These are phyloP conservation scores for Dermatophagoides farinae DNA, from an alignment of 1,140 invertebrate genomes.

Conservation along the genomic window DNA sequence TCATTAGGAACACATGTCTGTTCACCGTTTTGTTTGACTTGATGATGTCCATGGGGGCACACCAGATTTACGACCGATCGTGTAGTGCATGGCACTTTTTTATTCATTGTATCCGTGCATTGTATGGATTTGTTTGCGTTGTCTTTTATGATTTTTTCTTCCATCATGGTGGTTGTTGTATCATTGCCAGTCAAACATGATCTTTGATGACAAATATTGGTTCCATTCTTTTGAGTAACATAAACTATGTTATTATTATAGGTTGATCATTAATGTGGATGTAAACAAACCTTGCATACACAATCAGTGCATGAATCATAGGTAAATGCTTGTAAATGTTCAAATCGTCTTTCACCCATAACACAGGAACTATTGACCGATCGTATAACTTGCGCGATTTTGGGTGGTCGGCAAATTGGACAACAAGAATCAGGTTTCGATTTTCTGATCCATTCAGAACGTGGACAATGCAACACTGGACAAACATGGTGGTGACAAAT, in stretches of 20 bases:
- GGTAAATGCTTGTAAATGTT: conserved; percentile 31
- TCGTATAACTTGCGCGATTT: neutral
- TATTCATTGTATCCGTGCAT: too few species aligned
- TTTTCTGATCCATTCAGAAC: conserved; percentile 37
- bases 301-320: conserved; percentile 62
- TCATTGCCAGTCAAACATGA: conserved; percentile 40
- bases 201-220: conserved; percentile 46
- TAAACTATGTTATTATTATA: conserved; percentile 10
- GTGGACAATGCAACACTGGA: conserved; percentile 53
- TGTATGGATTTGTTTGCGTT: neutral
- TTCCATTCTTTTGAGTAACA: conserved; percentile 35
- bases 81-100: too few species aligned
- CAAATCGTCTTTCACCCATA: conserved; percentile 41
- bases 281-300: conserved; percentile 34
- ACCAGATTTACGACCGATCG: conserved; percentile 14
- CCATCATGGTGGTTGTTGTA: too few species aligned
- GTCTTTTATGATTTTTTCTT: neutral
- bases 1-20: conserved; percentile 57
- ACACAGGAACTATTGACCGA: conserved; percentile 27
- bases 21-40: conserved; percentile 45
- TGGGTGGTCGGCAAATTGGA: conserved; percentile 39
- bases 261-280: neutral
- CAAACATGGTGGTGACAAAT: conserved; percentile 62
- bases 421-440: conserved; percentile 56
- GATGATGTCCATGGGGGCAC: conserved; percentile 48